phyloP scores from a whole-genome alignment of 2,888 invertebrate genomes.

The Glaucopsyche alexis region DNA sequence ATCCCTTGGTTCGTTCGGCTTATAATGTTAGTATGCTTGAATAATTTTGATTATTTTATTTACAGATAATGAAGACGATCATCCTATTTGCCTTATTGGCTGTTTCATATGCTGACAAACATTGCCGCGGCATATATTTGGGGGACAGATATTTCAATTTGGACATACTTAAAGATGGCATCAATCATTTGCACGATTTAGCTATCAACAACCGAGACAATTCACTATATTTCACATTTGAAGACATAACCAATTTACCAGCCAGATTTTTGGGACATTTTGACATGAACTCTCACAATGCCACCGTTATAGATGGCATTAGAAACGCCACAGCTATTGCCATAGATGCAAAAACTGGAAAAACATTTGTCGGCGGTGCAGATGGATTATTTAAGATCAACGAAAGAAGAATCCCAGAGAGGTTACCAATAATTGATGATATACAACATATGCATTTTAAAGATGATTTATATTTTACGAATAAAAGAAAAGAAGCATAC shows the following conservation, averaged over 20 bases:
- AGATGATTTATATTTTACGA: slow-evolving; percentile 58
- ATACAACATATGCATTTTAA: slow-evolving; percentile 58
- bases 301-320: slow-evolving; percentile 56
- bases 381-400: slow-evolving; percentile 63
- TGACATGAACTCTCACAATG: slow-evolving; percentile 49
- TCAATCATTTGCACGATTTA: slow-evolving; percentile 58
- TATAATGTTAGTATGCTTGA: neutral
- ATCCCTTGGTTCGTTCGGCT: too few species aligned
- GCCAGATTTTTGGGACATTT: slow-evolving; percentile 54
- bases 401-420: slow-evolving; percentile 53
- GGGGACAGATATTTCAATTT: slow-evolving; percentile 58
- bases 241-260: slow-evolving; percentile 50
- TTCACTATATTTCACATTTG: slow-evolving; percentile 62
- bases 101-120: slow-evolving; percentile 46
- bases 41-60: slow-evolving; percentile 10
- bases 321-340: slow-evolving; percentile 64
- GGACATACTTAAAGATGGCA: slow-evolving; percentile 61
- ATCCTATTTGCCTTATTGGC: slow-evolving; percentile 43
- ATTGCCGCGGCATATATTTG: slow-evolving; percentile 57
- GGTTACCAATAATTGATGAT: slow-evolving; percentile 57
- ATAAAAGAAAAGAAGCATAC: slow-evolving; percentile 52
- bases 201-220: slow-evolving; percentile 59
- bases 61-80: slow-evolving; percentile 45
- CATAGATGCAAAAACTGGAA: slow-evolving; percentile 56
- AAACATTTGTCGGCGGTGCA: slow-evolving; percentile 60